A percentile compares a stretch with the other conserved stretches of the same genome.
Conservation (phyloP, 2,797 vertebrate species). For the Galaxias olidus region DNA sequence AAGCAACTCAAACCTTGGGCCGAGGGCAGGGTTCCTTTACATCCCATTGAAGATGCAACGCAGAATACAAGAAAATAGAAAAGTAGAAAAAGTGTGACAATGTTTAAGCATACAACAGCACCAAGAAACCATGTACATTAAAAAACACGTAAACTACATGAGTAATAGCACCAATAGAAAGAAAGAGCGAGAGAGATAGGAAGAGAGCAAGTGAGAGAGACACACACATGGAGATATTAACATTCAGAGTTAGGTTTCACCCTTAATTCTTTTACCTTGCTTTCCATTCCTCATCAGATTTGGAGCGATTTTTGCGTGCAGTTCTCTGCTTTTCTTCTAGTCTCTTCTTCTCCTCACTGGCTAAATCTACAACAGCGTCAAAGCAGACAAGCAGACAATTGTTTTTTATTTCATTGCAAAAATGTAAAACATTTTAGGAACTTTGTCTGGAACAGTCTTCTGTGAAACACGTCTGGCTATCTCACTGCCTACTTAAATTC, state of each 20-base stretch:
- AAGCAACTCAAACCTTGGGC: too few species aligned
- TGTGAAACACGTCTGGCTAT: too few species aligned
- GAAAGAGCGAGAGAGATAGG: neutral
- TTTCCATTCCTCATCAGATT: conserved; percentile 84
- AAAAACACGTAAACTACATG: neutral
- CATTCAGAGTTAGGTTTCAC: too few species aligned
- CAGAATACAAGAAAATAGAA: too few species aligned
- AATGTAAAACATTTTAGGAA: neutral
- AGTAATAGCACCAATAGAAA: conserved; percentile 1
- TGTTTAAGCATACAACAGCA: neutral
- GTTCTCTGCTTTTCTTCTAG: conserved; percentile 95
- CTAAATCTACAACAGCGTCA: conserved; percentile 78
- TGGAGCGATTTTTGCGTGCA: conserved; percentile 86
- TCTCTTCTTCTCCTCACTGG: conserved; percentile 90
- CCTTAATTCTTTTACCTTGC: conserved; percentile 78
- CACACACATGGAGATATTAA: too few species aligned
- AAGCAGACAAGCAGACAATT: neutral
- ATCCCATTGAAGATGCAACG: too few species aligned
- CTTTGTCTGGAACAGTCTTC: neutral
- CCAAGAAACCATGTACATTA: too few species aligned
- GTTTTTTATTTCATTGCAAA: neutral
- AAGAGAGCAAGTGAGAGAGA: too few species aligned
- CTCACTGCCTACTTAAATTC: too few species aligned
- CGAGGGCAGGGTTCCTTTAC: too few species aligned
- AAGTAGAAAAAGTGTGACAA: neutral